These are phyloP conservation scores for Anarsia innoxiella DNA, from an alignment of 2,888 invertebrate species.

Conservation along the genomic window DNA sequence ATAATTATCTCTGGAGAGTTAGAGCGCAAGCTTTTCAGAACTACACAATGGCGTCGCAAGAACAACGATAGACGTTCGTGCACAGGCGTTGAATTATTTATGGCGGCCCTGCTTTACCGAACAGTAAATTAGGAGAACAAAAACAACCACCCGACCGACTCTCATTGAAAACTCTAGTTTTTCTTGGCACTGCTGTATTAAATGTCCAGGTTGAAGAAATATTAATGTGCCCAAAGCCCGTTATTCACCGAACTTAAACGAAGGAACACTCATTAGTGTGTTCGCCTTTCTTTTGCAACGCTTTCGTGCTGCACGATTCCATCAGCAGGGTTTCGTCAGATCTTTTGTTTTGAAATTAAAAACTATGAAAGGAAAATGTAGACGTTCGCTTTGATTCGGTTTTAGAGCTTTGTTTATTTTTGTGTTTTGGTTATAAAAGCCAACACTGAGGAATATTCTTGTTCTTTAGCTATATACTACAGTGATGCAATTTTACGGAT, in stretches of 20 bases:
- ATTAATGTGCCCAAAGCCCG: conserved; percentile 33
- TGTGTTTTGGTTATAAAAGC: too few relatives aligned
- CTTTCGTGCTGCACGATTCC: conserved; percentile 18
- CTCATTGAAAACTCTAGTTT: conserved; percentile 45
- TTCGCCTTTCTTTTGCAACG: conserved; percentile 18
- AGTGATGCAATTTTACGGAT: too few relatives aligned
- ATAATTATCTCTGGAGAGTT: conserved; percentile 23
- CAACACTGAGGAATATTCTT: too few relatives aligned
- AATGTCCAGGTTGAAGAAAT: conserved; percentile 24
- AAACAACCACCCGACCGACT: conserved; percentile 37
- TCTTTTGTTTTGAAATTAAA: conserved; percentile 13
- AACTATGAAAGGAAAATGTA: conserved; percentile 4
- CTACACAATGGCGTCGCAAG: conserved; percentile 52
- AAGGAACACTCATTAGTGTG: conserved; percentile 29
- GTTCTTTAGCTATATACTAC: too few relatives aligned
- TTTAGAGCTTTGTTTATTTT: too few relatives aligned
- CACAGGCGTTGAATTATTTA: conserved; percentile 64
- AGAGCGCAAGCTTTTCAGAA: conserved; percentile 34
- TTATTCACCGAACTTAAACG: conserved; percentile 30
- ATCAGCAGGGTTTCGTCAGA: conserved; percentile 8
- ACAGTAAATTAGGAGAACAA: conserved; percentile 60
- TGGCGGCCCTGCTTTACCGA: conserved; percentile 51
- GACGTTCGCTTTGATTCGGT: neutral
- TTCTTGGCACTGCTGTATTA: conserved; percentile 42
- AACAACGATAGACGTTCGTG: conserved; percentile 46